A percentile compares a stretch with the other conserved stretches of the same genome.
Evolutionary conservation across 2,113 vertebrate species (phyloP).

Genomic region (Eulacestoma nigropectus): DNA sequence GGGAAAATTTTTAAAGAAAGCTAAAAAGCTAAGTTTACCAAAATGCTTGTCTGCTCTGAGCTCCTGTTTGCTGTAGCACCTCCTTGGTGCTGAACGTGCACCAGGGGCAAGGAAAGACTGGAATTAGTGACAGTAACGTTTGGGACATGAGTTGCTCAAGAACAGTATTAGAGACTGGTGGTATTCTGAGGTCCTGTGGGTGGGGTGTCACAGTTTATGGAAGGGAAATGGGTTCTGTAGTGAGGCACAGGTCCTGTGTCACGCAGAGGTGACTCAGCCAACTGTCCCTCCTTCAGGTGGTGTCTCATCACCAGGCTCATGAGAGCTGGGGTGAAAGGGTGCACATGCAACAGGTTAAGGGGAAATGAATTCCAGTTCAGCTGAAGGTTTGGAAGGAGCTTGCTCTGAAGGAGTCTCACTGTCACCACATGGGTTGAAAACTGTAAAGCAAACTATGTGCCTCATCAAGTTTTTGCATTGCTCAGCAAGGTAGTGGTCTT

Average conservation of each 20-base stretch:
- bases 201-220: not conserved
- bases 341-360: not conserved
- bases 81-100: not conserved
- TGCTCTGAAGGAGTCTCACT: not conserved
- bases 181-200: fast-evolving
- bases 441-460: not conserved
- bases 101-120: not conserved
- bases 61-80: not conserved
- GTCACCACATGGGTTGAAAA: not conserved
- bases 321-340: not conserved
- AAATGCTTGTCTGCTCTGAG: not conserved
- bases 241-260: not conserved
- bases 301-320: not conserved
- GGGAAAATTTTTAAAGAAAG: not conserved
- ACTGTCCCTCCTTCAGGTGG: not conserved
- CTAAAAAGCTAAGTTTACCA: not conserved
- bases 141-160: not conserved
- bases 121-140: not conserved
- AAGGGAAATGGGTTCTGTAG: not conserved
- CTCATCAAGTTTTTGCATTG: not conserved
- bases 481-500: not conserved
- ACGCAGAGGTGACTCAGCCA: not conserved
- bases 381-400: not conserved
- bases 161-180: not conserved
- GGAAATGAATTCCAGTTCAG: not conserved